Evolutionary conservation across 2,113 vertebrate species (phyloP).

Genomic region (Agapornis roseicollis): DNA sequence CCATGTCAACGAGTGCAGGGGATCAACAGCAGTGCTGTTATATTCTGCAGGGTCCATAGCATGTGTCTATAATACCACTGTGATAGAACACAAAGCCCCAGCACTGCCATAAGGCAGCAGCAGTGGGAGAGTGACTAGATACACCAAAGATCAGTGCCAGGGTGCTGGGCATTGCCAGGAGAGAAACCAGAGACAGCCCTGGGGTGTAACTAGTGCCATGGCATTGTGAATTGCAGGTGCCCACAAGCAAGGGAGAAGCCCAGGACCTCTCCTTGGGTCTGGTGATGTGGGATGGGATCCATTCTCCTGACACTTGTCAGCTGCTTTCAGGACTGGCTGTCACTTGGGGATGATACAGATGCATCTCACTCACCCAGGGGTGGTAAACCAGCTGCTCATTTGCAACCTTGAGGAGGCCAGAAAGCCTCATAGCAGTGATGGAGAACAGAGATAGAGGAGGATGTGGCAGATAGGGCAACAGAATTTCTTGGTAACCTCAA

Average conservation of each 20-base stretch:
- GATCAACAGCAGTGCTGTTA: neutral
- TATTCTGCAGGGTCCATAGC: too few species aligned
- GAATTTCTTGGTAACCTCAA: neutral
- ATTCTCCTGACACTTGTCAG: neutral
- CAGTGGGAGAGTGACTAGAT: neutral
- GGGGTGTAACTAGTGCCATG: rapidly evolving
- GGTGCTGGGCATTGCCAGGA: rapidly evolving
- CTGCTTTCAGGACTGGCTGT: neutral
- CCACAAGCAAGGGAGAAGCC: neutral
- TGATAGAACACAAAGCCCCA: neutral
- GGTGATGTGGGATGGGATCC: neutral
- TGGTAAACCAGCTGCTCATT: neutral
- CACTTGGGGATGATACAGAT: neutral
- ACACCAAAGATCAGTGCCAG: neutral
- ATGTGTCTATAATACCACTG: neutral
- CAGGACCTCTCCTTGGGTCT: neutral
- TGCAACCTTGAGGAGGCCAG: neutral
- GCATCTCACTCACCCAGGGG: neutral
- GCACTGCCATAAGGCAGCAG: neutral
- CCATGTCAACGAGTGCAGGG: rapidly evolving
- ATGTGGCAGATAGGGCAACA: neutral
- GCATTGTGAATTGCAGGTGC: neutral
- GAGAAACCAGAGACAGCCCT: neutral
- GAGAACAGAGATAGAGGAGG: neutral
- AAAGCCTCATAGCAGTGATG: neutral